These are phyloP conservation scores for Drosophila teissieri DNA, from an alignment of 1,140 invertebrate genomes.

Conservation along the genomic window DNA sequence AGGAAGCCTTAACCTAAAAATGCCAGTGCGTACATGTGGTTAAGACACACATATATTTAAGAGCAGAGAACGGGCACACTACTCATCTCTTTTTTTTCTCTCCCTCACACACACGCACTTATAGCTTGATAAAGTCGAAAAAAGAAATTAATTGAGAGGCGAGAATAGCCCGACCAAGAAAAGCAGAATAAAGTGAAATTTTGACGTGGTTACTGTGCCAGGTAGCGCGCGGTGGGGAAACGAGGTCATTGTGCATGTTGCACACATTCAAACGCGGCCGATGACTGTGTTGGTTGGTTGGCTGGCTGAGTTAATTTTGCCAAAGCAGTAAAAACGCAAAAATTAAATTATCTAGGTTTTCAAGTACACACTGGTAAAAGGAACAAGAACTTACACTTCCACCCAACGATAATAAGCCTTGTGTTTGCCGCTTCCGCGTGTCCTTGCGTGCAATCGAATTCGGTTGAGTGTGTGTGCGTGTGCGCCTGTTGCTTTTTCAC, in stretches of 20 bases:
- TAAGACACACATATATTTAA: constrained; percentile 29
- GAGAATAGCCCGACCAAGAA: constrained; percentile 42
- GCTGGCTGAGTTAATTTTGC: constrained; percentile 35
- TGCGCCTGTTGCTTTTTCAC: constrained; percentile 43
- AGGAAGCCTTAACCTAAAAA: constrained; percentile 60
- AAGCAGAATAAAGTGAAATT: constrained; percentile 70
- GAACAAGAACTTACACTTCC: constrained; percentile 71
- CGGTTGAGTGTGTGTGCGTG: constrained; percentile 6
- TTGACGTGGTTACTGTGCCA: constrained; percentile 60
- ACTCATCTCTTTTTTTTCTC: background rate
- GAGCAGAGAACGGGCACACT: constrained; percentile 12
- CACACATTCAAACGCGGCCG: constrained; percentile 15
- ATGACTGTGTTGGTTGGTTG: background rate
- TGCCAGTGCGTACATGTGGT: constrained; percentile 48
- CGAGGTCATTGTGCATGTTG: constrained; percentile 67
- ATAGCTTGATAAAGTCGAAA: constrained; percentile 72
- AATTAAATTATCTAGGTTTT: constrained; percentile 5
- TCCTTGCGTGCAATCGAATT: constrained; percentile 36
- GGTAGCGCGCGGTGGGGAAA: constrained; percentile 35
- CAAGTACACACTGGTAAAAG: constrained; percentile 11
- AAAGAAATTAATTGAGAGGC: constrained; percentile 52
- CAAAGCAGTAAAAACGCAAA: constrained; percentile 17
- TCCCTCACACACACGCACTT: constrained; percentile 39
- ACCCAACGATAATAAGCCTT: constrained; percentile 59
- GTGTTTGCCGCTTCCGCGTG: constrained; percentile 52